Evolutionary conservation across 2,888 invertebrate species (phyloP).

Genomic region (Agrochola lychnidis): DNA sequence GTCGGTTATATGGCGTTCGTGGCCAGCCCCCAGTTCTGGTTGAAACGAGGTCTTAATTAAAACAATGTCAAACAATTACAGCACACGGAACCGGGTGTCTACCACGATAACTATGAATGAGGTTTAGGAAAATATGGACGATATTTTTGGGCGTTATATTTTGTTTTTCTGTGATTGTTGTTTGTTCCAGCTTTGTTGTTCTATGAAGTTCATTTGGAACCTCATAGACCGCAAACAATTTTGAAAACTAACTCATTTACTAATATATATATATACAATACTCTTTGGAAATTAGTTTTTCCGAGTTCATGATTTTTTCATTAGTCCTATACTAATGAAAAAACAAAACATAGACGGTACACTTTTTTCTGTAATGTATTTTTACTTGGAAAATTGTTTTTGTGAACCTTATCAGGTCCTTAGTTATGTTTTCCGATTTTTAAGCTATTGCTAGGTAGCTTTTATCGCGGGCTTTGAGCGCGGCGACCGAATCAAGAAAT

Average conservation of each 20-base stretch:
- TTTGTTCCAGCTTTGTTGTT: background rate
- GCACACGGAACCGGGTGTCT: slow-evolving; percentile 46
- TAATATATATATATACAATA: no score
- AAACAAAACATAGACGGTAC: no score
- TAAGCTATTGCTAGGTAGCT: no score
- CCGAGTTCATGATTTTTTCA: no score
- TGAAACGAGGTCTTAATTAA: slow-evolving; percentile 58
- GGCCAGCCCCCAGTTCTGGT: slow-evolving; percentile 48
- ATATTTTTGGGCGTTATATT: background rate
- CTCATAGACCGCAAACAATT: background rate
- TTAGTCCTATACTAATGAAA: no score
- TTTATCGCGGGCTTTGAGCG: no score
- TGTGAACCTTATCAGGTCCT: no score
- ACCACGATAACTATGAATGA: slow-evolving; percentile 35
- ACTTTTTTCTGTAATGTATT: no score
- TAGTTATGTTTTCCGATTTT: no score
- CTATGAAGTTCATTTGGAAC: background rate
- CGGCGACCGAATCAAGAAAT: no score
- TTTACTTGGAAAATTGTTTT: no score
- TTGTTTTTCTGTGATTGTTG: slow-evolving; percentile 6
- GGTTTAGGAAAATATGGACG: slow-evolving; percentile 23
- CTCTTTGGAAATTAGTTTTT: no score
- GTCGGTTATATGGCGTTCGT: slow-evolving; percentile 48
- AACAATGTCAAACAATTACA: slow-evolving; percentile 55
- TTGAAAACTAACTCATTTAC: background rate